Evolutionary conservation across 2,888 invertebrate species (phyloP).

Genomic region (Calameuta pallipes): DNA sequence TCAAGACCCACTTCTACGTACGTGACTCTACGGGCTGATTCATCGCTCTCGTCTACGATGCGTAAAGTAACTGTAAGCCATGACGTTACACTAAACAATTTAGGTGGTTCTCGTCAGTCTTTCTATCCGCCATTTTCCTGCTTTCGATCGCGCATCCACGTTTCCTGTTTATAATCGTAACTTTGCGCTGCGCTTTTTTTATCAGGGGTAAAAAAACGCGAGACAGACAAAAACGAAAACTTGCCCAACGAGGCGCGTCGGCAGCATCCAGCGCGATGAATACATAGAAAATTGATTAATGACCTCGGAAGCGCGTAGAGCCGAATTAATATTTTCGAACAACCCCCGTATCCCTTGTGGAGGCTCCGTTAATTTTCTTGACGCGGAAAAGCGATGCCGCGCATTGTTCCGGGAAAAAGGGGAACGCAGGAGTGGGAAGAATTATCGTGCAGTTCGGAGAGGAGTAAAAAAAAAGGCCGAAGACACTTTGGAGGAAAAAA

Average conservation of each 20-base stretch:
- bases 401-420: background rate
- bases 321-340: background rate
- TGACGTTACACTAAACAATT: background rate
- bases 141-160: background rate
- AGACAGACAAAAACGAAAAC: background rate
- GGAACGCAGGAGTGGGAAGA: background rate
- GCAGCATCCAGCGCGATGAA: background rate
- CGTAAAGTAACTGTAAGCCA: background rate
- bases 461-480: background rate
- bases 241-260: background rate
- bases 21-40: background rate
- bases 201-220: background rate
- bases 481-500: background rate
- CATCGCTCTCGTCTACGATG: background rate
- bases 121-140: background rate
- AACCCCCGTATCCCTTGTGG: slow-evolving; percentile 37
- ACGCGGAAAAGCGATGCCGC: background rate
- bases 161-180: background rate
- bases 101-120: background rate
- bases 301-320: background rate
- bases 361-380: slow-evolving; percentile 43
- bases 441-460: background rate
- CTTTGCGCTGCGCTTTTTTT: background rate
- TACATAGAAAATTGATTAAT: background rate
- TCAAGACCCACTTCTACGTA: background rate